Base-by-base conservation (phyloP, 2,888 invertebrate species). In the Philereme transversata region DNA sequence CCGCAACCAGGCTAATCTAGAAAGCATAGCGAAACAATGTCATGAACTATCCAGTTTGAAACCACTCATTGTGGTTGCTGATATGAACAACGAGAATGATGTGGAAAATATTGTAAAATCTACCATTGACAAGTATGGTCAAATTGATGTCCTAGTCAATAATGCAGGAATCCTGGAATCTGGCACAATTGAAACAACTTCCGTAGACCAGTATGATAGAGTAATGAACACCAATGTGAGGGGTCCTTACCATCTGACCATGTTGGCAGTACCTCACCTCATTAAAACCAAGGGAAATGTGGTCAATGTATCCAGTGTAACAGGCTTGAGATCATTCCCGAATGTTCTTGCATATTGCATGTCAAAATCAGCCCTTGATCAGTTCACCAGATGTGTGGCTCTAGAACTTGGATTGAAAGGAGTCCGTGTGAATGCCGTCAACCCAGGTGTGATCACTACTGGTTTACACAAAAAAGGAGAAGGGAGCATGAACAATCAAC, bases 301-400 rank as follows among this genome's bases (percentile, higher is more conserved):
- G 72, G 97, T 99, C 0, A 99, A 99, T 83, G 96, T 99, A 0
- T 99, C 98, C 4, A 98, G 98, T 82, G 97, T 99, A 0, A 96
- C 96, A 74, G 99, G 99, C 6, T 80, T 97, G 36, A 93, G 98
- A 81, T 94, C 98, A 64, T 99, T 98, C 78, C 95, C 98, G 0
- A 96, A 96, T 55, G 95, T 98, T n/a, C 85, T 98, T 56, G 96
- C 98, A 0, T 99, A 99, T 83, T 96, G 95, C 75, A 96, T 99
- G 93, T 97, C 98, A 5, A 99, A 99, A 92, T 93, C 97, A 46
- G 98, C 98, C 5, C 84, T 99, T 5, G 99, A 99, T 89, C 99
- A 99, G 81, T 95, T 99, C 71, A 99, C 99, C 0, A 94, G 96
- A 79, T 98, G 98, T 81, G 93, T 95, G 4, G 98, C 99, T 5